Base-by-base conservation (phyloP, 1,140 invertebrate genomes). In the Lepidurus packardi region DNA sequence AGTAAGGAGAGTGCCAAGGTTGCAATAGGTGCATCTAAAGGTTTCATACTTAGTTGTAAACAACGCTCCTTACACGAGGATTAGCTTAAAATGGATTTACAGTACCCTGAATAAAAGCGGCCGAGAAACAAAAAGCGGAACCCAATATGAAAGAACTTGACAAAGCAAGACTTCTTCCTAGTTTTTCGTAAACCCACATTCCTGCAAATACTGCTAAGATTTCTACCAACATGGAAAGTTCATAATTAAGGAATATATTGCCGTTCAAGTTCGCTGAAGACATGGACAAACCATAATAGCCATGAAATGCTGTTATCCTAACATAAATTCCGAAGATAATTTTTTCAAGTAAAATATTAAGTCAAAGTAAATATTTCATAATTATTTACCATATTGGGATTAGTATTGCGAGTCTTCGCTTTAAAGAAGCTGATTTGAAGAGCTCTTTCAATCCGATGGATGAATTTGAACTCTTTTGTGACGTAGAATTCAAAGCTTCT, bases 1-100 rank as follows among this genome's bases (percentile, higher is more conserved):
- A 83, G 75, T 21, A 87, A 84, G 83, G 76, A 86, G 75, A 65
- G 77, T 41, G 16, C 76, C 53, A 65, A 16, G 5, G 53, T 65
- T 21, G 53, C 53, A 7, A 65, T 65, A n/a, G 53, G 53, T 21
- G 21, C 8, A 21, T 3, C 53, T 65, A 65, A 65, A 65, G 34
- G 34, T 34, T 34, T 4, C 34, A 34, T 34, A 4, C 34, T 4
- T 34, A 34, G 34, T 34, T 34, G 3, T 34, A 34, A 34, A 34
- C 34, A 34, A 34, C 34, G 34, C 3, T 34, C 34, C 3, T 34
- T 34, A 4, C 3, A 34, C 34, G 34, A 34, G 34, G 3, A 34
- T 34, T 34, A 34, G 34, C 34, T 34, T 34, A 4, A 34, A 34
- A 65, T n/a, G 13, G 21, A 13, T 47, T 47, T 47, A 16, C 1